These are phyloP conservation scores for Andrena bicolor DNA, from an alignment of 2,888 invertebrate species.

Conservation along the genomic window DNA sequence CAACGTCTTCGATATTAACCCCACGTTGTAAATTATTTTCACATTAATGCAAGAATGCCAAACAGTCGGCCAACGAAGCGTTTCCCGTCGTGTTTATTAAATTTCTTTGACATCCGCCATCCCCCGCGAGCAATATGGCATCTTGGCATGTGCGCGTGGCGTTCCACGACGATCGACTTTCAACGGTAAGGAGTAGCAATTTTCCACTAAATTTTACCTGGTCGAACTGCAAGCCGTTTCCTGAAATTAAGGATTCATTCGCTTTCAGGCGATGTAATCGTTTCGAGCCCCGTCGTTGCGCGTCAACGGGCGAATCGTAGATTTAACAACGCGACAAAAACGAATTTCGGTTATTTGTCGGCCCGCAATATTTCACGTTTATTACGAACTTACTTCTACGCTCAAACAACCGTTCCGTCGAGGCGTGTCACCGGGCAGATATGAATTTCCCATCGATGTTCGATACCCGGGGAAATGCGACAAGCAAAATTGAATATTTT, in stretches of 20 bases:
- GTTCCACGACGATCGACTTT: constrained; percentile 8
- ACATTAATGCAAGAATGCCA: constrained; percentile 71
- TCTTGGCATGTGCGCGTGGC: constrained; percentile 36
- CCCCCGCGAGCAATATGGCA: constrained; percentile 44
- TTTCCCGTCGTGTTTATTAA: constrained; percentile 73
- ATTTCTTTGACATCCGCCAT: constrained; percentile 69
- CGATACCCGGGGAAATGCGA: background rate
- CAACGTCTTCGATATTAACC: constrained; percentile 44
- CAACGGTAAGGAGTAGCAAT: background rate
- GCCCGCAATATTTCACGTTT: constrained; percentile 39
- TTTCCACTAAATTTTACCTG: background rate
- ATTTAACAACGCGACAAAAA: constrained; percentile 24
- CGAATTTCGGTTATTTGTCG: constrained; percentile 37
- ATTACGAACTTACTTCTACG: constrained; percentile 31
- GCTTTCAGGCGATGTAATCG: background rate
- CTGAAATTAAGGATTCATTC: background rate
- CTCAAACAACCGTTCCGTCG: constrained; percentile 21
- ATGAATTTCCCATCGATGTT: constrained; percentile 30
- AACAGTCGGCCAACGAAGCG: constrained; percentile 50
- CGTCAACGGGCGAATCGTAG: background rate
- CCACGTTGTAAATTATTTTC: constrained; percentile 67
- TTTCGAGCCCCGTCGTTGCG: background rate
- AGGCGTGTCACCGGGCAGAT: constrained; percentile 9
- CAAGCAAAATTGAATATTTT: too few relatives aligned
- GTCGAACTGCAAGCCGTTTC: background rate